Evolutionary conservation across 2,888 invertebrate genomes (phyloP).

Genomic region (Ormyrus thymus): DNA sequence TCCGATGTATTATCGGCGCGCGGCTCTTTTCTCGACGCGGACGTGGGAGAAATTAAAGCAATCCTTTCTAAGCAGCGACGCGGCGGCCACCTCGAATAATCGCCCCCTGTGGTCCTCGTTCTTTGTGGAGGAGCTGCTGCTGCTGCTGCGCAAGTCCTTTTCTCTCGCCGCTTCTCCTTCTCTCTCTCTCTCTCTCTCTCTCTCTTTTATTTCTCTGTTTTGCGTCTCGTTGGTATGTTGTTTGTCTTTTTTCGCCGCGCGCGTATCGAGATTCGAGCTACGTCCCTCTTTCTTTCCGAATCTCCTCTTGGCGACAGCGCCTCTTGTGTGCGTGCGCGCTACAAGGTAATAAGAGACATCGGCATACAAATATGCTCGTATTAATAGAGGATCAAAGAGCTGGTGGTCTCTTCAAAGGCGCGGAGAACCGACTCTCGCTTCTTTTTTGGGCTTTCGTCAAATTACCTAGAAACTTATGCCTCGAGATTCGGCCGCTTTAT

Average conservation of each 20-base stretch:
- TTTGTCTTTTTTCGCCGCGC: slow-evolving; percentile 41
- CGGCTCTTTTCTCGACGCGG: slow-evolving; percentile 66
- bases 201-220: slow-evolving; percentile 42
- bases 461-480: too few species aligned
- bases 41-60: slow-evolving; percentile 73
- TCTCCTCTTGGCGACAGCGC: slow-evolving; percentile 53
- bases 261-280: too few species aligned
- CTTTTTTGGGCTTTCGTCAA: slow-evolving; percentile 19
- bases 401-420: slow-evolving; percentile 53
- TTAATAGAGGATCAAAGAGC: slow-evolving; percentile 66
- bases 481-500: too few species aligned
- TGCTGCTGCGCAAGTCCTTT: too few species aligned
- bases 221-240: slow-evolving; percentile 26
- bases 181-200: slow-evolving; percentile 35
- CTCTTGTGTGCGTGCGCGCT: too few species aligned
- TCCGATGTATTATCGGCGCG: slow-evolving; percentile 68
- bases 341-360: slow-evolving; percentile 71
- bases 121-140: slow-evolving; percentile 38
- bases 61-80: slow-evolving; percentile 62
- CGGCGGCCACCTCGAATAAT: slow-evolving; percentile 58
- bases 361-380: slow-evolving; percentile 73
- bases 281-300: slow-evolving; percentile 40
- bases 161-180: neutral
- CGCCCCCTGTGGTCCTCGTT: slow-evolving; percentile 67
- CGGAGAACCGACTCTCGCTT: neutral